A percentile compares a stretch with the other conserved stretches of the same genome.
Conservation (phyloP, 2,888 invertebrate genomes). For the Euspilapteryx auroguttella region DNA sequence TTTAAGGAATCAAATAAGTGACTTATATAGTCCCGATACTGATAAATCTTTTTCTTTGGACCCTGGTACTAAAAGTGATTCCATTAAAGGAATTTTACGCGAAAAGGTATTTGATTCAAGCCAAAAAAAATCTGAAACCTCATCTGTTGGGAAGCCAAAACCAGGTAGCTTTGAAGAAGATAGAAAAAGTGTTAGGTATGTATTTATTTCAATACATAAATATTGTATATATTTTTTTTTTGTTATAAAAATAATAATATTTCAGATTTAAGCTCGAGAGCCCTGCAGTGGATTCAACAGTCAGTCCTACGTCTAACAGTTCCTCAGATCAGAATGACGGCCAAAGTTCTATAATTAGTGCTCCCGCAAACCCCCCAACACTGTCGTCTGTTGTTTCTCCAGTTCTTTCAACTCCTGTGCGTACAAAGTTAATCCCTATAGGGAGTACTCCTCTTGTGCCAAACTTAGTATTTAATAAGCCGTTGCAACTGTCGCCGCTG, state of each 20-base stretch:
- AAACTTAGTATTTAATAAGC: constrained; percentile 9
- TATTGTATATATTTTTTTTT: too few species aligned
- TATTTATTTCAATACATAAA: background rate
- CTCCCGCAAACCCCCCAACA: too few species aligned
- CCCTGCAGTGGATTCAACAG: constrained; percentile 13
- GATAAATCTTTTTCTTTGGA: constrained; percentile 39
- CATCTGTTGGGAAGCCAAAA: constrained; percentile 20
- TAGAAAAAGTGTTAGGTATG: constrained; percentile 69
- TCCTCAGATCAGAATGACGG: constrained; percentile 50
- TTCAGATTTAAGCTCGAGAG: constrained; percentile 39
- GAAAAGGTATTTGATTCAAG: constrained; percentile 51
- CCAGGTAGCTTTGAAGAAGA: constrained; percentile 67
- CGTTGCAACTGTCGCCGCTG: constrained; percentile 28
- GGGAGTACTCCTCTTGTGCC: too few species aligned
- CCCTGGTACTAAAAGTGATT: constrained; percentile 44
- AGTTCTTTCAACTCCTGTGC: too few species aligned
- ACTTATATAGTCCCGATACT: constrained; percentile 44
- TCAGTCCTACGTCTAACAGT: constrained; percentile 53
- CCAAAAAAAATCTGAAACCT: constrained; percentile 25
- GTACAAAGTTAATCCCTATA: too few species aligned
- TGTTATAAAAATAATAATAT: background rate
- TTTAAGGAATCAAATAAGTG: constrained; percentile 31
- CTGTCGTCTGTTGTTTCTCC: too few species aligned
- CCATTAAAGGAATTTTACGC: constrained; percentile 64
- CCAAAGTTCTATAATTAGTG: constrained; percentile 44